phyloP scores from a whole-genome alignment of 2,113 vertebrate species.

The Larimichthys crocea region DNA sequence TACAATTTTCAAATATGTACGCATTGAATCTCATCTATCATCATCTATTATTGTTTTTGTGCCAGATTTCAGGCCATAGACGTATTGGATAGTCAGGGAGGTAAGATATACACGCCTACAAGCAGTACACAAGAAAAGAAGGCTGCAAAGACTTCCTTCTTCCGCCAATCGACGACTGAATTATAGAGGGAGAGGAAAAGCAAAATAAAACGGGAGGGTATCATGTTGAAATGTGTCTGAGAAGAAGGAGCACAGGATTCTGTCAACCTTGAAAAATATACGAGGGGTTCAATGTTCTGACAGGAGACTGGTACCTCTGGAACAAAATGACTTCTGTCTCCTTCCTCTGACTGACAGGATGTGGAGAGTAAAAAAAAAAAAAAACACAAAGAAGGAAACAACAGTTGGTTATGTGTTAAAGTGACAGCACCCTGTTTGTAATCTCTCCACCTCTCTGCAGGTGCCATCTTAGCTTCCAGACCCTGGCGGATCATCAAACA shows the following conservation, averaged over 20 bases:
- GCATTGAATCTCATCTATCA: no score
- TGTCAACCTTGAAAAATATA: conserved; percentile 14
- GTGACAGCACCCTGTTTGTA: conserved; percentile 12
- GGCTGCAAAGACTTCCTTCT: conserved; percentile 27
- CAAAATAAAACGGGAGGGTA: no score
- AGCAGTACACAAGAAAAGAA: background rate
- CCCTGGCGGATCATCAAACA: conserved; percentile 27
- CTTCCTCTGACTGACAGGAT: background rate
- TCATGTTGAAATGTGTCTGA: background rate
- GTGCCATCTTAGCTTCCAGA: background rate
- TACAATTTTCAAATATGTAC: background rate
- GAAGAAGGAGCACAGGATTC: background rate
- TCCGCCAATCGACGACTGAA: background rate
- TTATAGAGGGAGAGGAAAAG: background rate
- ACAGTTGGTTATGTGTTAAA: conserved; percentile 8
- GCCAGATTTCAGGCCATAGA: background rate
- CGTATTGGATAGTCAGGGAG: background rate
- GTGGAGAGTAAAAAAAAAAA: background rate
- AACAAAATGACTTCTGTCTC: conserved; percentile 34
- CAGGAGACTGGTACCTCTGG: conserved; percentile 15
- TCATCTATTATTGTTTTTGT: conserved; percentile 5
- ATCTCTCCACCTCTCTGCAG: background rate
- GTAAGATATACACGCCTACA: background rate
- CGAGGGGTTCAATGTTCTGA: conserved; percentile 14
- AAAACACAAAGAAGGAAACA: conserved; percentile 3